Evolutionary conservation across 1,140 invertebrate species (phyloP).

Genomic region (Rhopalosiphum maidis): DNA sequence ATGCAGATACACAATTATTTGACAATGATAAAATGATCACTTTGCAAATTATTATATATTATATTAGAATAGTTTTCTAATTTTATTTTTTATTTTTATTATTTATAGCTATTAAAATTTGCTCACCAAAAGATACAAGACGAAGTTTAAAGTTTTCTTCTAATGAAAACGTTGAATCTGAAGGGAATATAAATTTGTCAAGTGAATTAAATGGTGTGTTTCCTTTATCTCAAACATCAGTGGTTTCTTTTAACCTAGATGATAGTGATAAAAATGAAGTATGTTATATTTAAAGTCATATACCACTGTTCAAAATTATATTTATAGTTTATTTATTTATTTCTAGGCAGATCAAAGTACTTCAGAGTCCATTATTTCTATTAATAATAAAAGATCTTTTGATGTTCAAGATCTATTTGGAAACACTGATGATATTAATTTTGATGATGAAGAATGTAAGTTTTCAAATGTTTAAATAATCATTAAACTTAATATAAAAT

Average conservation of each 20-base stretch:
- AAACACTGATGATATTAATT: constrained; percentile 67
- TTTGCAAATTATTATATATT: too few species aligned
- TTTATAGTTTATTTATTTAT: not conserved
- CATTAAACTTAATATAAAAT: not conserved
- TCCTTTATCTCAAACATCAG: constrained; percentile 53
- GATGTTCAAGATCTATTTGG: constrained; percentile 73
- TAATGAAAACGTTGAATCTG: not conserved
- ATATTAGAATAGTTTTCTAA: not conserved
- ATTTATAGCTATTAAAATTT: constrained; percentile 27
- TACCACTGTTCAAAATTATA: not conserved
- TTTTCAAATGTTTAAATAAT: constrained; percentile 55
- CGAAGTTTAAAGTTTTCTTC: constrained; percentile 60
- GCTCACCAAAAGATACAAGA: constrained; percentile 59
- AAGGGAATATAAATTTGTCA: constrained; percentile 1
- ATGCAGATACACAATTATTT: too few species aligned
- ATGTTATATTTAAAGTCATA: not conserved
- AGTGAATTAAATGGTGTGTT: constrained; percentile 40
- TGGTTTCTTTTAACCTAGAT: constrained; percentile 31
- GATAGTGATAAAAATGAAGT: constrained; percentile 10
- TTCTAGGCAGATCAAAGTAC: constrained; percentile 31
- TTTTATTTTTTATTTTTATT: not conserved
- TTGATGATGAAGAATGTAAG: constrained; percentile 62
- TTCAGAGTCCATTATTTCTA: not conserved
- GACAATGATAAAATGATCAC: too few species aligned
- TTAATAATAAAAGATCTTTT: not conserved